Evolutionary conservation across 1,140 invertebrate genomes (phyloP).

Genomic region (Drosophila biarmipes): DNA sequence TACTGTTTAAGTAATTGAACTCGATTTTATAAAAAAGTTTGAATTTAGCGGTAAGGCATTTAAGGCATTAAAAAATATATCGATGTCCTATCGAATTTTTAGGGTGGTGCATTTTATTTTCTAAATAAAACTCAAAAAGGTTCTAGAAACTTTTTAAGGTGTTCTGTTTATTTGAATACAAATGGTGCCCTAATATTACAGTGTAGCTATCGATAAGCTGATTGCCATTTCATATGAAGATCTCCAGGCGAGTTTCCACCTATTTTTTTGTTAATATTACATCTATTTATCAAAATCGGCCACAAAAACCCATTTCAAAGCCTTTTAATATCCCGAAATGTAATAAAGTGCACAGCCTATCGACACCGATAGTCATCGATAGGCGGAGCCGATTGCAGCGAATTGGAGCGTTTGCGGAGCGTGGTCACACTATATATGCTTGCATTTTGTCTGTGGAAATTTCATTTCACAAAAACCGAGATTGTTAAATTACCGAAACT

Average conservation of each 20-base stretch:
- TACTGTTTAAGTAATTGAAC: not conserved
- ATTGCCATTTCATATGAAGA: not conserved
- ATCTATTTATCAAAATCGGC: not conserved
- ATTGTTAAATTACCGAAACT: constrained; percentile 38
- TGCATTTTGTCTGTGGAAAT: constrained; percentile 28
- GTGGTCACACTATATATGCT: constrained; percentile 7
- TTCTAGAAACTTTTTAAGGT: too few relatives aligned
- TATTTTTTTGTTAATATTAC: not conserved
- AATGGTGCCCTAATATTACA: too few relatives aligned
- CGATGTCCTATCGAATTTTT: not conserved
- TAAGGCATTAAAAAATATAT: not conserved
- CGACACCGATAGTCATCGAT: constrained; percentile 4
- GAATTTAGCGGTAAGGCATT: too few relatives aligned
- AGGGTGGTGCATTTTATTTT: not conserved
- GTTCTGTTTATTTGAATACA: too few relatives aligned
- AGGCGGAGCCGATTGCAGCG: not conserved
- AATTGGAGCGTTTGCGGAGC: not conserved
- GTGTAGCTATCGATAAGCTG: not conserved
- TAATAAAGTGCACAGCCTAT: not conserved
- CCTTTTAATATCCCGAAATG: not conserved
- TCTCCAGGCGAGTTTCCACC: not conserved
- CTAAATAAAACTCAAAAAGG: too few relatives aligned
- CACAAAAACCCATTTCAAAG: not conserved
- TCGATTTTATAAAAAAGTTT: not conserved
- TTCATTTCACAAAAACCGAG: constrained; percentile 20